A percentile compares a stretch with the other conserved stretches of the same genome.
Evolutionary conservation across 2,888 invertebrate species (phyloP).

Genomic region (Psylliodes chrysocephalus): DNA sequence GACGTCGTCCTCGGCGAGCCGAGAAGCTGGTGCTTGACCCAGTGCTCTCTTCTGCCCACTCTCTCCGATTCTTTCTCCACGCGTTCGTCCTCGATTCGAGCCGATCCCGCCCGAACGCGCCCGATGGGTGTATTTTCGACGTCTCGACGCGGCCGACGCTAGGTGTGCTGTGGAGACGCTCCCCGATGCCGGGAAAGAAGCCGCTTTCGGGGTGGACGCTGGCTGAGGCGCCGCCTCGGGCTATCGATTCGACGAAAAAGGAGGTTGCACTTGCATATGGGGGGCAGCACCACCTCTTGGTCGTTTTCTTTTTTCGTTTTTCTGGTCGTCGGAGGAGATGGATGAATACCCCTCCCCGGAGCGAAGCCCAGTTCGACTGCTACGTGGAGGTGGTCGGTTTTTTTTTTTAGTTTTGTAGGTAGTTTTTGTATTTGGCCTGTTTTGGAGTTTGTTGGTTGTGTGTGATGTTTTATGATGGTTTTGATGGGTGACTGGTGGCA

Average conservation of each 20-base stretch:
- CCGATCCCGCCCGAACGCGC: slow-evolving; percentile 54
- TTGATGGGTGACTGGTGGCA: slow-evolving; percentile 24
- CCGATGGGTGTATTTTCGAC: slow-evolving; percentile 59
- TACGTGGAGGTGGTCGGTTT: slow-evolving; percentile 10
- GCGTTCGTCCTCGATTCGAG: slow-evolving; percentile 40
- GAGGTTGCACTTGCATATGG: slow-evolving; percentile 37
- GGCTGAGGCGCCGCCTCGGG: slow-evolving; percentile 57
- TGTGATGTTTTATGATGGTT: slow-evolving; percentile 41
- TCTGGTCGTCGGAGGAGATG: too few relatives aligned
- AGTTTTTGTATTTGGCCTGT: slow-evolving; percentile 13
- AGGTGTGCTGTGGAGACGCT: slow-evolving; percentile 66
- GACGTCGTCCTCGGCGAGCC: slow-evolving; percentile 33
- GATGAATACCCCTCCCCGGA: neutral
- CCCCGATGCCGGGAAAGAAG: slow-evolving; percentile 53
- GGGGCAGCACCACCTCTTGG: slow-evolving; percentile 23
- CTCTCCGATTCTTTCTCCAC: slow-evolving; percentile 25
- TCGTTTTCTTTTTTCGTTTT: slow-evolving; percentile 19
- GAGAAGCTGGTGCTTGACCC: slow-evolving; percentile 33
- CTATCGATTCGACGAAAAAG: slow-evolving; percentile 55
- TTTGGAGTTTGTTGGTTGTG: slow-evolving; percentile 33
- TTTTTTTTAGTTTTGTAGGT: slow-evolving; percentile 24
- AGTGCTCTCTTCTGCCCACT: slow-evolving; percentile 21
- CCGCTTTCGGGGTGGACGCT: slow-evolving; percentile 61
- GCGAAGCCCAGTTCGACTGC: neutral
- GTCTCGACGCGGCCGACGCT: slow-evolving; percentile 67